Evolutionary conservation across 2,888 invertebrate genomes (phyloP).

Genomic region (Cantharis lateralis): DNA sequence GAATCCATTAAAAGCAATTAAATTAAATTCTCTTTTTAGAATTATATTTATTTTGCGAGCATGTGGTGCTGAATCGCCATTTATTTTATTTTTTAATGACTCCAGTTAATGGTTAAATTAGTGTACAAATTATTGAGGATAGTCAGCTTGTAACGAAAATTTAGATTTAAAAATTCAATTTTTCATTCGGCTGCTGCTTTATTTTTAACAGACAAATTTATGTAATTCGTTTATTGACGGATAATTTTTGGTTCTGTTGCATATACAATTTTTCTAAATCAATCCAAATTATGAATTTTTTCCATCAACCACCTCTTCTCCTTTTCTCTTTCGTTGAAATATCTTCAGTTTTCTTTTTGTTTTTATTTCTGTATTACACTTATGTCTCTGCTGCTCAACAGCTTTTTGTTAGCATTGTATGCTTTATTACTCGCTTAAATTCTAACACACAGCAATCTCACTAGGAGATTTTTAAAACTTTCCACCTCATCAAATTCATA

Average conservation of each 20-base stretch:
- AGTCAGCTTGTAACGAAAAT: conserved; percentile 21
- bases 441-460: too few relatives aligned
- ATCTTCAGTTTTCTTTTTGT: too few relatives aligned
- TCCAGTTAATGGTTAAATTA: conserved; percentile 32
- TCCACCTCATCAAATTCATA: too few relatives aligned
- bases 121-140: conserved; percentile 30
- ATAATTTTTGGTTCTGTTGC: background rate
- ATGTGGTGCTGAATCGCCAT: conserved; percentile 31
- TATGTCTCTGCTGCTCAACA: too few relatives aligned
- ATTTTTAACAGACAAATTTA: conserved; percentile 3
- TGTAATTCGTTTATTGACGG: background rate
- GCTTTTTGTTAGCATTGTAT: too few relatives aligned
- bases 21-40: conserved; percentile 24
- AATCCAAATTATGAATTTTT: too few relatives aligned
- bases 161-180: conserved; percentile 25
- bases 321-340: too few relatives aligned
- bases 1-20: conserved; percentile 29
- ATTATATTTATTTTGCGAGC: conserved; percentile 31
- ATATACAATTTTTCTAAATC: background rate
- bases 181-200: conserved; percentile 19
- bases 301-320: too few relatives aligned
- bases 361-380: too few relatives aligned
- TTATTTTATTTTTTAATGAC: conserved; percentile 33
- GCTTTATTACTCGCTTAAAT: too few relatives aligned
- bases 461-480: too few relatives aligned